phyloP scores from a whole-genome alignment of 2,113 vertebrate genomes.

The Poicephalus gulielmi region DNA sequence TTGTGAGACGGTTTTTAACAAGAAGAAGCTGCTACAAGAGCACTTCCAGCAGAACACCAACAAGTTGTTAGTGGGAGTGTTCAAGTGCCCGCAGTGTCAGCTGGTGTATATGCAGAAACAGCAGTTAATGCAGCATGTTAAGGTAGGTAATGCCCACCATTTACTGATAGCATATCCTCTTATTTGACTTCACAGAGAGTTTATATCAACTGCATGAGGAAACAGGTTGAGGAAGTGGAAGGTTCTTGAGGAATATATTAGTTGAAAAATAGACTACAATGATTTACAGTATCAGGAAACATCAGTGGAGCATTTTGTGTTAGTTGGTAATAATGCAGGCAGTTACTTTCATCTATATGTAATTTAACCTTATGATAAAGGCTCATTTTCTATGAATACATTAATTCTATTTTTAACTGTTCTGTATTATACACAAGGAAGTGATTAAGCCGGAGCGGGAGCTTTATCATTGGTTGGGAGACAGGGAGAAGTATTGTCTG shows the following conservation, averaged over 20 bases:
- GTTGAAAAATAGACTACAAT: not conserved
- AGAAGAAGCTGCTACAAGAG: slow-evolving; percentile 89
- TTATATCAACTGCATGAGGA: not conserved
- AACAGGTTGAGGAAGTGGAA: not conserved
- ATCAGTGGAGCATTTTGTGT: not conserved
- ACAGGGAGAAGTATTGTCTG: not conserved
- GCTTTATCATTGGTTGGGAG: not conserved
- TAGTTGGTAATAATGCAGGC: not conserved
- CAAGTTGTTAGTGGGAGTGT: slow-evolving; percentile 84
- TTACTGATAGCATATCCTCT: not conserved
- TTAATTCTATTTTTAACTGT: not conserved
- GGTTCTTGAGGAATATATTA: not conserved
- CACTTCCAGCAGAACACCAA: slow-evolving; percentile 91
- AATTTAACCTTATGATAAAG: not conserved
- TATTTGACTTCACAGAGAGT: not conserved
- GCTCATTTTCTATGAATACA: not conserved
- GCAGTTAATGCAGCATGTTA: slow-evolving; percentile 91
- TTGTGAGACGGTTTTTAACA: slow-evolving; percentile 93
- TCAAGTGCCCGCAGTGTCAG: slow-evolving; percentile 94
- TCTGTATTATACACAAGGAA: not conserved
- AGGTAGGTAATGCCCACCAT: slow-evolving; percentile 75
- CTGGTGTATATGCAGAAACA: slow-evolving; percentile 91
- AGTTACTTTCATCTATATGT: not conserved
- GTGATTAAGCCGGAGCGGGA: not conserved
- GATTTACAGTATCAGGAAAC: not conserved